Base-by-base conservation (phyloP, 1,140 invertebrate species). In the Sycobia sp. region DNA sequence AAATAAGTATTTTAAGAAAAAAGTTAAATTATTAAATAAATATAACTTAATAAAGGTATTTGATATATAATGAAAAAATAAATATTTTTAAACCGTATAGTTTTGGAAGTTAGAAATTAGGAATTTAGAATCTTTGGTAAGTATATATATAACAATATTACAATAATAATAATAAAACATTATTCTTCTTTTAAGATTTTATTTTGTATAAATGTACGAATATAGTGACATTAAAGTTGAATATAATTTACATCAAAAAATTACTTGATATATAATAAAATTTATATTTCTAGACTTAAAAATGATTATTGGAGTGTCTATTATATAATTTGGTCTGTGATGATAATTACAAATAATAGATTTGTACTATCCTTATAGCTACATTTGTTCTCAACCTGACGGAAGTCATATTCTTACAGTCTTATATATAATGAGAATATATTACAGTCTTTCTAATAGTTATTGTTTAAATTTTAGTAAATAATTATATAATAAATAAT, bases 361-460 rank as follows among this genome's bases (percentile, higher is more conserved):
- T 63, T 63, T 63, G 61, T 57, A 63, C 61, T 63, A 50, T 57
- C 11, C 5, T 56, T 55, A 62, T 39, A n/a, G n/a, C n/a, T n/a
- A 51, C n/a, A 50, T 32, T 56, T 62, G 23, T 44, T 57, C 43
- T 34, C 27, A 47, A 20, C 43, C 23, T 49, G 38, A 41, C 39
- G 25, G 11, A 64, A 67, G 62, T 22, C 39, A 34, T 46, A 49
- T 46, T 66, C 47, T 67, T 70, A 70, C 66, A 67, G 54, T 53
- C 59, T 55, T 54, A 36, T 51, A 58, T n/a, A 56, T 39, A 62
- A 60, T 62, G 61, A 67, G 63, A 60, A 62, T 68, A 66, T 64
- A 62, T 49, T 49, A 25, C 53, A 57, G 54, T 63, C 61, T 62
- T 55, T 62, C 3, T 46, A 46, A n/a, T 18, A 49, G 22, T 49